Base-by-base conservation (phyloP, 2,797 vertebrate genomes). In the Brachyalestes nurse region DNA sequence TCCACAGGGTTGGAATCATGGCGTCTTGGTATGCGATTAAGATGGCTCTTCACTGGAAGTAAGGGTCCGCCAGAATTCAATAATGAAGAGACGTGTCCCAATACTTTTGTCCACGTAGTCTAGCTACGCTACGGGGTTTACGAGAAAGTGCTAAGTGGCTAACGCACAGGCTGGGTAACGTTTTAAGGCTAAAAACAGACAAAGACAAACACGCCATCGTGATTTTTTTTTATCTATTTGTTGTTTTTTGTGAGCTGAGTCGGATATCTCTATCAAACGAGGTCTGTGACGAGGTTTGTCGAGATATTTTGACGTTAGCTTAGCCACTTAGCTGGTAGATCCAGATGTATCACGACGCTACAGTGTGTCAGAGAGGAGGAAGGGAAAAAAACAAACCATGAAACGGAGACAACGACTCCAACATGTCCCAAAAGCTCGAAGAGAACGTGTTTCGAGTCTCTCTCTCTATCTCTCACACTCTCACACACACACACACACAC, bases 341-440 rank as follows among this genome's bases (percentile, higher is more conserved):
- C 28, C 81, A 74, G 81, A 69, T 64, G 73, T 65, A 42, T 72
- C 17, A 19, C 69, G 49, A 55, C 49, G 49, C 28, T 19, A 28
- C 23, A 25, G 51, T 17, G 72, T 60, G 67, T 61, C 53, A 25
- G 19, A 25, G 42, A 40, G 47, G 25, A 14, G 53, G 75, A 70
- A 34, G 58, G 9, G 64, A 40, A 23, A 70, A 72, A 72, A 60
- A 2, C 49, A n/a, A 47, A 10, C 28, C 19, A 5, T 12, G 51
- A 28, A 53, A 21, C 76, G 16, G 53, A 40, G 62, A 21, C 16
- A 72, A 21, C 65, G 38, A 19, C 60, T 23, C 60, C 72, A 58
- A 71, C 21, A 21, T 76, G 61, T 51, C 72, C 77, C 85, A 72
- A 69, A 8, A 60, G 45, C 75, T 34, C 55, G 49, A 2, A 49